Base-by-base conservation (phyloP, 2,113 vertebrate species). In the Pseudolaguvia tuberculata region DNA sequence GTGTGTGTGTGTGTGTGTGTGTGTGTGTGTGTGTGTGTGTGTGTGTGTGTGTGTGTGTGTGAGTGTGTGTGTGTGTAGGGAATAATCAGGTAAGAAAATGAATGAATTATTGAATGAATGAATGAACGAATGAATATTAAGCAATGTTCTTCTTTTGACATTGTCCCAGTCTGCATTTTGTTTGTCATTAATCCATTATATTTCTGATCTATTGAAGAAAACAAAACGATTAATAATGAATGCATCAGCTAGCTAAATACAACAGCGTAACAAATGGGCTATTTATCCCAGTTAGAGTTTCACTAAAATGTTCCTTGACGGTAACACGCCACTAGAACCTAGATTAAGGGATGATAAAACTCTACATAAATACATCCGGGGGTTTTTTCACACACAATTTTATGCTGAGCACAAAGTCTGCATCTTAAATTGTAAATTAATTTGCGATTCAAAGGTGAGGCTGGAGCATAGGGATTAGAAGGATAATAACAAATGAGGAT, bases 401-500 rank as follows among this genome's bases (percentile, higher is more conserved):
- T 77, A 63, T 71, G 67, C 67, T 77, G 57, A 71, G 57, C 67
- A 63, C 25, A 35, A 55, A 51, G 53, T 63, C 45, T 47, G 53
- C 35, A 70, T 72, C 67, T 62, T 55, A 62, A 56, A 52, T 51
- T 29, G 31, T 68, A 77, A 62, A 75, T 72, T 53, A 76, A 78
- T 70, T 63, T 69, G 52, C 27, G 42, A 23, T 73, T 80, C 63
- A 80, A 71, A 79, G 68, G 73, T 79, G 48, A 67, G 65, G 35
- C 59, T 29, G 62, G 55, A 73, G 68, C 56, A 76, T 66, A 39
- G 65, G 75, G 71, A 79, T 73, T 78, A 80, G 63, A 58, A n/a
- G 27, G 59, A 78, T 80, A 62, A 62, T 47, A 66, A 75, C 57
- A 74, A 52, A 63, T n/a, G 39, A 13, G 68, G 72, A 76, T 76